Base-by-base conservation (phyloP, 64 coral and sea anemone species). In the Stylophora pistillata region DNA sequence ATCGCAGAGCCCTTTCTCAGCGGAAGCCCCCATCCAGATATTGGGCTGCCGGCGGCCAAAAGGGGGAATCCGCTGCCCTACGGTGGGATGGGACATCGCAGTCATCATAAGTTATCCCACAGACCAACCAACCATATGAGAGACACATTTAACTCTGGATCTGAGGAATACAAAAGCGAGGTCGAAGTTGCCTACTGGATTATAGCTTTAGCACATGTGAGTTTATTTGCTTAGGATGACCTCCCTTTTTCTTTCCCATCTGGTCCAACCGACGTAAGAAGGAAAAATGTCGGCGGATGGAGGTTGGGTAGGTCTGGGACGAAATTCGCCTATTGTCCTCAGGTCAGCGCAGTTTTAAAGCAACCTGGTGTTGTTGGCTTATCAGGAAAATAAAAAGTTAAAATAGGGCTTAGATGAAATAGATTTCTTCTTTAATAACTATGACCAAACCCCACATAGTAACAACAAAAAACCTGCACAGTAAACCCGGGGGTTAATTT, bases 171-270 rank as follows among this genome's bases (percentile, higher is more conserved):
- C 16, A 86, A 91, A 16, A 97, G 95, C 76, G 95, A 97, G 76
- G 95, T 97, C 30, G 91, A 97, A 77, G 89, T 97, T 64, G 95
- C 95, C 5, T 97, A 97, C 31, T 97, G 95, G 95, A 97, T 97
- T 56, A 90, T 97, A 47, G 95, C 95, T 37, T 89, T 97, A 85
- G 91, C 95, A 9, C 95, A 97, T 68, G 95, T 97, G 89, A 93
- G 94, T 88, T 31, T 23, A 26, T 68, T 25, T 12, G 26, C 63
- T 64, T 64, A 21, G 21, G 1, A 64, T 64, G 16, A 60, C 58
- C 0, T 60, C 9, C 9, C 56, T 60, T 15, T 2, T 60, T 12
- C 17, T 1, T 47, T 47, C 37, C 37, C 3, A 47, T 47, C 7
- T 47, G 37, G 37, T 47, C 37, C 37, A 47, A 47, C 37, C 37